A percentile compares a stretch with the other conserved stretches of the same genome.
Evolutionary conservation across 2,113 vertebrate genomes (phyloP).

Genomic region (Eurystomus gularis): DNA sequence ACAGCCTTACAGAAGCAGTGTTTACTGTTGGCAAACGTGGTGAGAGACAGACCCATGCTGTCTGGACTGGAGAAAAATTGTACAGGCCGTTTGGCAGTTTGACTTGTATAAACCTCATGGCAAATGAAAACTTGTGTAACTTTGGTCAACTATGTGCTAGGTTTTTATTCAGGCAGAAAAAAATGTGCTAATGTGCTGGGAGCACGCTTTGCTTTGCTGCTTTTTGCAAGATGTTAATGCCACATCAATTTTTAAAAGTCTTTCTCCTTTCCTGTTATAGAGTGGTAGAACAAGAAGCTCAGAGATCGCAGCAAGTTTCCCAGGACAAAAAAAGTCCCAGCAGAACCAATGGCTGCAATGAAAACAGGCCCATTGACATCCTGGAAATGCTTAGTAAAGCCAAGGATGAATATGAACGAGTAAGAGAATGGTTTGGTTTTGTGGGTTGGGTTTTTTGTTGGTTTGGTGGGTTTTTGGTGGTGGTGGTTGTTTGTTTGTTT

Average conservation of each 20-base stretch:
- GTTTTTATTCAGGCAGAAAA: neutral
- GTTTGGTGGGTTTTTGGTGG: too few relatives aligned
- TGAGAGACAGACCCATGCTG: neutral
- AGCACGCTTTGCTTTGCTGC: neutral
- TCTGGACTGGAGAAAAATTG: neutral
- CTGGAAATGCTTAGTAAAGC: slow-evolving; percentile 96
- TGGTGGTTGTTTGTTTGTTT: too few relatives aligned
- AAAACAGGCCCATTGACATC: slow-evolving; percentile 87
- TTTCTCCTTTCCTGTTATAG: slow-evolving; percentile 65
- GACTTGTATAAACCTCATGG: neutral
- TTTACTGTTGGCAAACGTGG: neutral
- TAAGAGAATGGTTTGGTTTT: slow-evolving; percentile 54
- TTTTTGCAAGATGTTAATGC: neutral
- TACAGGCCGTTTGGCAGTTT: neutral
- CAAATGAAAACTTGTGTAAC: neutral
- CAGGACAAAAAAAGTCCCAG: slow-evolving; percentile 79
- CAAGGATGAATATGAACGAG: slow-evolving; percentile 94
- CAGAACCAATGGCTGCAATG: slow-evolving; percentile 82
- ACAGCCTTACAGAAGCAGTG: neutral
- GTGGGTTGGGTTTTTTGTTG: too few relatives aligned
- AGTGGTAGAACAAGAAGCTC: slow-evolving; percentile 90
- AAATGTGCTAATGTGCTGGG: neutral
- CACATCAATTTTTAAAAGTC: neutral
- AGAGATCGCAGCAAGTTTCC: slow-evolving; percentile 78
- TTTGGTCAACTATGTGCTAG: neutral